Conservation (phyloP, 2,797 vertebrate genomes). For the Myripristis jacobus region DNA sequence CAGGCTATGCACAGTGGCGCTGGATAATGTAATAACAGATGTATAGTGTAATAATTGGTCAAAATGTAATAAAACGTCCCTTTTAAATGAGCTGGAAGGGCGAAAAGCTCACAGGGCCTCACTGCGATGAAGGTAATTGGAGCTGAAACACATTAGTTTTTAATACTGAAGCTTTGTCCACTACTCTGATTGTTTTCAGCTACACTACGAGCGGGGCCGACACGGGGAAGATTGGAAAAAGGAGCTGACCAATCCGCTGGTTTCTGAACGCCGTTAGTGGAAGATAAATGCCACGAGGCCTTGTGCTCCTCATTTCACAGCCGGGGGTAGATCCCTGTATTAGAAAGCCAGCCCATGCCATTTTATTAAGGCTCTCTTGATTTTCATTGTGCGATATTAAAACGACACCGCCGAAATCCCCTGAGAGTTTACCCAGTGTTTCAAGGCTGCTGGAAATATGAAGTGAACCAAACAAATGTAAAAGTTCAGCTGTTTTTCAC, state of each 20-base stretch:
- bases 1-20: background rate
- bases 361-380: slow-evolving; percentile 58
- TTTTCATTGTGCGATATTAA: too few relatives aligned
- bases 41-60: background rate
- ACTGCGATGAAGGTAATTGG: too few relatives aligned
- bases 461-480: background rate
- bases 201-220: too few relatives aligned
- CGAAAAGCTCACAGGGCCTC: too few relatives aligned
- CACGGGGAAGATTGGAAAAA: slow-evolving; percentile 8
- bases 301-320: slow-evolving; percentile 46
- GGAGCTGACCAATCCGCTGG: slow-evolving; percentile 13
- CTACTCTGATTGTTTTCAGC: too few relatives aligned
- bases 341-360: slow-evolving; percentile 57
- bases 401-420: too few relatives aligned
- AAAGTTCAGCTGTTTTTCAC: background rate
- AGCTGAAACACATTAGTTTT: too few relatives aligned
- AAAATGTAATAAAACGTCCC: too few relatives aligned
- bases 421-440: background rate
- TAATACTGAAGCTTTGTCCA: background rate
- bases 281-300: slow-evolving; percentile 48
- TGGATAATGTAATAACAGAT: background rate
- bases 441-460: background rate
- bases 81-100: too few relatives aligned
- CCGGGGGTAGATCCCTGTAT: slow-evolving; percentile 55
- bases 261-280: slow-evolving; percentile 52